These are phyloP conservation scores for Sminthurides aquaticus DNA, from an alignment of 2,888 invertebrate genomes.

Conservation along the genomic window DNA sequence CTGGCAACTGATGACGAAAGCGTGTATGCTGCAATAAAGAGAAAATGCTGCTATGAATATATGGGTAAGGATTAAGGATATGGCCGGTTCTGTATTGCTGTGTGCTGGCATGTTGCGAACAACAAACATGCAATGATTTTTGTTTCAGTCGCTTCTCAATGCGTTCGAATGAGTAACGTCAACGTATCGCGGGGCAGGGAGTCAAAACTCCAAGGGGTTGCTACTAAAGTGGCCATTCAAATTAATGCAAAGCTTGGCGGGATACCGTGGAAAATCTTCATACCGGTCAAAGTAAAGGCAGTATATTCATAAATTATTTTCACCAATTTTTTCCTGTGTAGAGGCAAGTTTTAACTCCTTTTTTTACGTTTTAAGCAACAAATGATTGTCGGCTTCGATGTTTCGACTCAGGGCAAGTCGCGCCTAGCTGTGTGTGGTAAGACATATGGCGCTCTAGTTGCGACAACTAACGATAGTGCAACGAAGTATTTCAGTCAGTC, in stretches of 20 bases:
- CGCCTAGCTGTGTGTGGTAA: background rate
- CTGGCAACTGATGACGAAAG: slow-evolving; percentile 14
- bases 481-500: no score
- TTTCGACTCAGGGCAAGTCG: background rate
- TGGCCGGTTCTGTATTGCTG: no score
- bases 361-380: background rate
- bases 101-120: no score
- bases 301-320: background rate
- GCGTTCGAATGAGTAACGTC: slow-evolving; percentile 28
- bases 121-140: no score
- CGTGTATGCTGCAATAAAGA: slow-evolving; percentile 15
- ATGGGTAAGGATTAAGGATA: slow-evolving; percentile 16
- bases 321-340: background rate
- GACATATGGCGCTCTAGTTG: background rate
- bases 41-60: slow-evolving; percentile 15
- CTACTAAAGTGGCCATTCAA: slow-evolving; percentile 53
- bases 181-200: background rate
- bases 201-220: slow-evolving; percentile 4
- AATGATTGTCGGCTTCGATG: slow-evolving; percentile 13
- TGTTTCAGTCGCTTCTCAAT: slow-evolving; percentile 40
- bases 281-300: slow-evolving; percentile 53
- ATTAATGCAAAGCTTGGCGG: slow-evolving; percentile 66
- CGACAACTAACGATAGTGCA: no score
- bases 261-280: slow-evolving; percentile 71
- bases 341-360: background rate